Evolutionary conservation across 2,113 vertebrate genomes (phyloP).

Genomic region (Himantopus leucocephalus): DNA sequence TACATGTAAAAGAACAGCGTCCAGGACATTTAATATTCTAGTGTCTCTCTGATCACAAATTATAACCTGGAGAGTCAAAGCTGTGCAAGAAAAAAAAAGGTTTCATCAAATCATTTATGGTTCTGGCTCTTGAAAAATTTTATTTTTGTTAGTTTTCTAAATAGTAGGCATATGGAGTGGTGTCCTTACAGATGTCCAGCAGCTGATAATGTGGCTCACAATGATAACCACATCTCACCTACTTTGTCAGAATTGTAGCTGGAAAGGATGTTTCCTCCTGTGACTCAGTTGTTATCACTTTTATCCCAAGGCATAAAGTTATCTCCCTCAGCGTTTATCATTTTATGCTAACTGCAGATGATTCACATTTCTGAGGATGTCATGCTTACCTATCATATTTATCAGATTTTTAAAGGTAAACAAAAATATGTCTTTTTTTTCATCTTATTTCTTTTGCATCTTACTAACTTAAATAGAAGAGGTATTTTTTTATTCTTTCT

Average conservation of each 20-base stretch:
- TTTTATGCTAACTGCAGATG: neutral
- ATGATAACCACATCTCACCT: neutral
- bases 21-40: neutral
- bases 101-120: neutral
- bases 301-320: neutral
- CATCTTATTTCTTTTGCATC: neutral
- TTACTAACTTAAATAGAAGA: neutral
- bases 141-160: neutral
- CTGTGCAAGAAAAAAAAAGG: fast-evolving
- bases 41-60: neutral
- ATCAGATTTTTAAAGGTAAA: neutral
- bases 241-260: neutral
- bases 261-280: neutral
- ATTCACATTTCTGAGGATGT: neutral
- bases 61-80: neutral
- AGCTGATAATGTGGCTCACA: neutral
- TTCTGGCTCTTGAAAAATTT: neutral
- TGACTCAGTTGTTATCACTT: neutral
- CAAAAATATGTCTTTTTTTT: neutral
- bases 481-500: neutral
- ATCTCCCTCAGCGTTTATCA: neutral
- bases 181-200: neutral
- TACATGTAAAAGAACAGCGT: neutral
- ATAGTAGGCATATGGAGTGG: neutral
- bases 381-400: neutral